Base-by-base conservation (phyloP, 1,140 invertebrate species). In the Listronotus bonariensis region DNA sequence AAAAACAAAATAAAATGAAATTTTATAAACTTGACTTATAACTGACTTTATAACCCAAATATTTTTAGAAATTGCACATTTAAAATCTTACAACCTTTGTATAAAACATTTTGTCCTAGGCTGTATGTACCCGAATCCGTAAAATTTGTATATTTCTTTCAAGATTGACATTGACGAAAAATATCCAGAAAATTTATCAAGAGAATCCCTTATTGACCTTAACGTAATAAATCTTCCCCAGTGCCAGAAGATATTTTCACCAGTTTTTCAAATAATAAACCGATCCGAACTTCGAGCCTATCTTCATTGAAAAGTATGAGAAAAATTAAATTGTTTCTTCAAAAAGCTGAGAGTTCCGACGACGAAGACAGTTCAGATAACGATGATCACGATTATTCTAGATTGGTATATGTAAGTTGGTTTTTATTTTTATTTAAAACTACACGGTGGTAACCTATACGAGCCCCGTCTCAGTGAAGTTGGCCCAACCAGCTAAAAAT, bases 221-320 rank as follows among this genome's bases (percentile, higher is more conserved):
- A 75, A 72, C 61, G 72, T 77, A 6, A 71, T 73, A 0, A 80
- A 78, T 69, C 65, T 80, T 49, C 78, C 79, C 72, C 79, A 17
- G 78, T 80, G 10, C 79, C 79, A 2, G 79, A 80, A 72, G 77
- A 80, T 62, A 77, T 78, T 54, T 79, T 79, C 42, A 78, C 77
- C 9, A 72, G 72, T 51, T 79, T 77, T 56, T 71, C 72, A 6
- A 71, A 62, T 51, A 56, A 46, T 9, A 74, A 77, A 67, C 77
- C 78, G 3, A 72, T 68, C 1, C 70, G 75, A 53, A 74, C 76
- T 7, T 78, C 77, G 1, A 80, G 78, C 67, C 71, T 79, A 41
- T 77, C 75, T 10, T 79, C 78, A 10, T 51, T 80, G 18, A 80
- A 80, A 66, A 79, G 72, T 48, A 76, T 80, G 65, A 70, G 78